Evolutionary conservation across 92 coral and sea anemone genomes (phyloP), one percentile per base, ranked within the genome.

Genomic region (Scolanthus callimorphus): DNA sequence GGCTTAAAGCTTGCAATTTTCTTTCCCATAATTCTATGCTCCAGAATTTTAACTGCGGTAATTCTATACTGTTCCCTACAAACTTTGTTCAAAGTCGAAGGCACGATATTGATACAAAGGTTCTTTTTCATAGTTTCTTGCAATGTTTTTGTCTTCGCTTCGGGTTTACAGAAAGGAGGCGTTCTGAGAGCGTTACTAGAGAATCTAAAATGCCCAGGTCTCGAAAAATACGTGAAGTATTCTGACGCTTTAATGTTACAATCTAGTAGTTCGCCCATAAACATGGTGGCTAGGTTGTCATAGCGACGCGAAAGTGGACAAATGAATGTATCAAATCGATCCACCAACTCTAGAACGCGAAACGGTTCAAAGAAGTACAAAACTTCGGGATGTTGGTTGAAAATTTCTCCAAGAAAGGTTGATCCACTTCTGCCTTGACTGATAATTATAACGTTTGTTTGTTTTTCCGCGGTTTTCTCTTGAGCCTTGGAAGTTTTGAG

Each of bases 351-450:
- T 21, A 59, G 0, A 0, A 39, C 28, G 31, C 27, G 53, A 2
- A 80, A 64, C 1, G 86, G 86, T 56, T 80, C 86, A 51, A 22
- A 80, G 17, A 62, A 27, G 29, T 59, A 80, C 56, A 67, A 54
- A 4, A 73, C 70, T 1, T 66, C 38, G 0, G 76, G 77, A 52
- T 65, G 47, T 2, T 53, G 53, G 26, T 79, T 59, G 34, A 72
- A 79, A 47, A 79, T 50, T 44, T 56, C 61, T 25, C 86, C 86
- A 24, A 80, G 52, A 55, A 80, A 80, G 2, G 86, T 73, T 12
- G 86, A 80, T 0, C 86, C 86, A 21, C 86, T 70, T 3, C 86
- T 59, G 0, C 81, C 86, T 38, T 54, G 76, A 59, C 86, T 80
- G 27, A 80, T 31, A 22, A 80, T 67, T 27, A 73, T 41, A 15